A percentile compares a stretch with the other conserved stretches of the same genome.
Evolutionary conservation across 1,140 invertebrate species (phyloP).

Genomic region (Zaprionus capensis): DNA sequence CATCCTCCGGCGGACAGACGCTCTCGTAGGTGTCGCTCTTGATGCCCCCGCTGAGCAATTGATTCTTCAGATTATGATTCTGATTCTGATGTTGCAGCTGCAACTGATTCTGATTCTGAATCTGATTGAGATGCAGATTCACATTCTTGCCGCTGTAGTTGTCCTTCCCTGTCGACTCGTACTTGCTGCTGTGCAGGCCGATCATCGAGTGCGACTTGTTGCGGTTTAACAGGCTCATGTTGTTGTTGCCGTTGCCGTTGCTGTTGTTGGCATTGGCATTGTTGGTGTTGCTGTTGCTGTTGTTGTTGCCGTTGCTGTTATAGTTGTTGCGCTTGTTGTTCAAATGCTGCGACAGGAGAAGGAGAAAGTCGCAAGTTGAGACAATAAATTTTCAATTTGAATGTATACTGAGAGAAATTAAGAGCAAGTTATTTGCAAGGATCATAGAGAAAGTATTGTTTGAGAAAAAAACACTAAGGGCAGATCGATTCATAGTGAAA

Average conservation of each 20-base stretch:
- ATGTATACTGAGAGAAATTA: neutral
- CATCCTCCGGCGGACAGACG: constrained; percentile 83
- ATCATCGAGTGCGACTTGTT: constrained; percentile 81
- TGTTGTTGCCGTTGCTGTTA: constrained; percentile 43
- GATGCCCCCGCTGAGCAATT: constrained; percentile 70
- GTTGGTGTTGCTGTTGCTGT: constrained; percentile 38
- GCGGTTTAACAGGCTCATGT: constrained; percentile 67
- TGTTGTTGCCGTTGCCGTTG: constrained; percentile 48
- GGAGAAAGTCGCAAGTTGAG: constrained; percentile 9
- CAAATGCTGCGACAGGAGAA: constrained; percentile 53
- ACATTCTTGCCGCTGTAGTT: constrained; percentile 76
- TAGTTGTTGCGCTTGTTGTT: constrained; percentile 75
- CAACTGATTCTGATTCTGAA: constrained; percentile 66
- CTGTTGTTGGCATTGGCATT: constrained; percentile 52
- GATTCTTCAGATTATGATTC: constrained; percentile 60
- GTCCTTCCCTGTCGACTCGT: constrained; percentile 70
- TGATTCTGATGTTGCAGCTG: constrained; percentile 30
- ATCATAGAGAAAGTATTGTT: neutral
- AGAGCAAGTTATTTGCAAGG: neutral
- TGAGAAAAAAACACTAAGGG: neutral
- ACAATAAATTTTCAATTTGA: neutral
- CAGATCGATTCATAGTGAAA: no score
- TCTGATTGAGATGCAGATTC: constrained; percentile 64
- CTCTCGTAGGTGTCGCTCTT: constrained; percentile 84
- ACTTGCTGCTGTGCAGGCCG: constrained; percentile 76